Conservation (phyloP, 2,888 invertebrate species). For the Drosophila nigritarsus region DNA sequence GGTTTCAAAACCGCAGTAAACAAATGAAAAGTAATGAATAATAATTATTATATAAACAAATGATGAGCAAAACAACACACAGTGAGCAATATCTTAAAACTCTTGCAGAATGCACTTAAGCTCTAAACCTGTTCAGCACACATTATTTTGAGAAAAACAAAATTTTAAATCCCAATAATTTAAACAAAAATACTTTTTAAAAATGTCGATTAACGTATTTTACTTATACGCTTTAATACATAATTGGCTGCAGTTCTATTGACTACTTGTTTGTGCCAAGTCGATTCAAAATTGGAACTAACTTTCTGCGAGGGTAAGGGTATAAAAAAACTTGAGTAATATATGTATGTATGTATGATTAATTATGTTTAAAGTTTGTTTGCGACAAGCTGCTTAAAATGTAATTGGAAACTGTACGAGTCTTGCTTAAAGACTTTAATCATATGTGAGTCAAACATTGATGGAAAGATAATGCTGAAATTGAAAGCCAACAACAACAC, state of each 20-base stretch:
- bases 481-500: conserved; percentile 27
- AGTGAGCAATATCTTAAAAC: conserved; percentile 26
- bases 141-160: background rate
- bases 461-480: conserved; percentile 23
- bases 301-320: conserved; percentile 20
- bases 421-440: conserved; percentile 10
- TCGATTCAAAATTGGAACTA: background rate
- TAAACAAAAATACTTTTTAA: background rate
- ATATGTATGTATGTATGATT: conserved; percentile 28
- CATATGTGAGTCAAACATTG: conserved; percentile 34
- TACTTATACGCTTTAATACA: background rate
- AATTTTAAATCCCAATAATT: background rate
- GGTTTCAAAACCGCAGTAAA: conserved; percentile 70
- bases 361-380: conserved; percentile 36
- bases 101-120: conserved; percentile 14
- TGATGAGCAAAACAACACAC: conserved; percentile 61
- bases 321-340: conserved; percentile 24
- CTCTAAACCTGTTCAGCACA: background rate
- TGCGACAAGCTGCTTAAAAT: conserved; percentile 32
- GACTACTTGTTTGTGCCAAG: conserved; percentile 2
- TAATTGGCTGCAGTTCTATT: background rate
- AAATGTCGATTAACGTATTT: background rate
- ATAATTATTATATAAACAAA: conserved; percentile 64
- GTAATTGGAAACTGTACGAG: conserved; percentile 23
- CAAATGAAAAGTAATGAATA: conserved; percentile 51